phyloP scores from a whole-genome alignment of 1,140 invertebrate species.

The Drosophila subobscura region DNA sequence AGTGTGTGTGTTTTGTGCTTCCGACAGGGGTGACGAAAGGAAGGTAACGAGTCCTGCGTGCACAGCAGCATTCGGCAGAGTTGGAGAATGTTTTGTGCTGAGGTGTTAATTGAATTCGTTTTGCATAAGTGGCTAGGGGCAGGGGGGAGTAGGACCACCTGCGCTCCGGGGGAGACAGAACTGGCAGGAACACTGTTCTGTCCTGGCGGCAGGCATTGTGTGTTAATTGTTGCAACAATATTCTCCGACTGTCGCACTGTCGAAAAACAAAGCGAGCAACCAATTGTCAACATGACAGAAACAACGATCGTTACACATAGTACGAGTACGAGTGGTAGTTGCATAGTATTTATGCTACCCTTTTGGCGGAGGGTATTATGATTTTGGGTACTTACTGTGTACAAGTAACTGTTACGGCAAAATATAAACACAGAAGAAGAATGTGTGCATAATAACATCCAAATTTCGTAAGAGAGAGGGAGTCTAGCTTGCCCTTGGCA shows the following conservation, averaged over 20 bases:
- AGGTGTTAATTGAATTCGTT: conserved; percentile 84
- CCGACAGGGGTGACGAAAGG: conserved; percentile 65
- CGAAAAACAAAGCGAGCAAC: conserved; percentile 65
- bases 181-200: conserved; percentile 14
- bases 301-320: conserved; percentile 33
- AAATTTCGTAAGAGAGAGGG: too few species aligned
- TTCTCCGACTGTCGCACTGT: conserved; percentile 36
- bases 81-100: conserved; percentile 55
- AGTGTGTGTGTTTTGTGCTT: not conserved
- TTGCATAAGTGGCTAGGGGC: conserved; percentile 74
- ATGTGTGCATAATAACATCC: too few species aligned
- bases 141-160: conserved; percentile 63
- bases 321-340: too few species aligned
- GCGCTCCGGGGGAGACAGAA: conserved; percentile 27
- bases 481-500: too few species aligned
- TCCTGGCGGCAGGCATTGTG: conserved; percentile 54
- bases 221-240: conserved; percentile 76
- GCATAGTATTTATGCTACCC: too few species aligned
- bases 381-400: too few species aligned
- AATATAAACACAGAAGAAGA: too few species aligned
- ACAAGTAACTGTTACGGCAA: too few species aligned
- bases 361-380: too few species aligned
- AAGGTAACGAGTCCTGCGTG: conserved; percentile 58
- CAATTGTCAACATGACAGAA: conserved; percentile 80
- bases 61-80: conserved; percentile 40